phyloP scores from a whole-genome alignment of 2,113 vertebrate genomes.

The Tragelaphus scriptus region DNA sequence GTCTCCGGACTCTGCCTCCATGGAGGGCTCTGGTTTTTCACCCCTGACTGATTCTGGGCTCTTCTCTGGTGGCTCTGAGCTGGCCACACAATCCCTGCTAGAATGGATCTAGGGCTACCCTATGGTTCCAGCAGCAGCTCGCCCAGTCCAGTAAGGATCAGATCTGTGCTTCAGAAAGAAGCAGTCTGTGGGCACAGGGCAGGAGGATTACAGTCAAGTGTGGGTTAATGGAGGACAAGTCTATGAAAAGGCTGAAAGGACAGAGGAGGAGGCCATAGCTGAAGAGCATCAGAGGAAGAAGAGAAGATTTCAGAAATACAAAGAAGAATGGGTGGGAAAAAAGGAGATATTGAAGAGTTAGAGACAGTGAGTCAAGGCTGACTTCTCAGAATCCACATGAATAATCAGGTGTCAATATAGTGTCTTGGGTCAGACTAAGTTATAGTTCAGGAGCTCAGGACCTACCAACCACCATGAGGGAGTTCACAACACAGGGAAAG shows the following conservation, averaged over 20 bases:
- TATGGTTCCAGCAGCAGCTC: not conserved
- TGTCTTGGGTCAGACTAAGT: not conserved
- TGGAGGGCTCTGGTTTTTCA: not conserved
- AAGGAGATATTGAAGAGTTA: rapidly evolving
- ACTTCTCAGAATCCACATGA: not conserved
- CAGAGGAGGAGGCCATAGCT: not conserved
- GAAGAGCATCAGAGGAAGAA: rapidly evolving
- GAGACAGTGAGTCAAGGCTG: too few relatives aligned
- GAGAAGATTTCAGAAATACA: not conserved
- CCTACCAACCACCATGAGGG: too few relatives aligned
- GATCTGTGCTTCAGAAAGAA: not conserved
- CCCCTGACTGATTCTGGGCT: not conserved
- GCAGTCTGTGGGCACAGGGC: not conserved
- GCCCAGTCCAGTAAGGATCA: too few relatives aligned
- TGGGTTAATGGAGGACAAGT: not conserved
- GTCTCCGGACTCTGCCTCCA: too few relatives aligned
- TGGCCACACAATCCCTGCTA: rapidly evolving
- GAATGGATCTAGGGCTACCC: not conserved
- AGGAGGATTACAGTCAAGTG: not conserved
- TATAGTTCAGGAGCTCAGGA: not conserved
- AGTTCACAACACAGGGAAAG: not conserved
- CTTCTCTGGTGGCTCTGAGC: not conserved
- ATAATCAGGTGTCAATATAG: too few relatives aligned
- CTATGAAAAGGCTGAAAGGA: too few relatives aligned
- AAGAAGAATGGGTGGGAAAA: not conserved